Evolutionary conservation across 2,888 invertebrate species (phyloP).

Genomic region (Galerucella pusilla): DNA sequence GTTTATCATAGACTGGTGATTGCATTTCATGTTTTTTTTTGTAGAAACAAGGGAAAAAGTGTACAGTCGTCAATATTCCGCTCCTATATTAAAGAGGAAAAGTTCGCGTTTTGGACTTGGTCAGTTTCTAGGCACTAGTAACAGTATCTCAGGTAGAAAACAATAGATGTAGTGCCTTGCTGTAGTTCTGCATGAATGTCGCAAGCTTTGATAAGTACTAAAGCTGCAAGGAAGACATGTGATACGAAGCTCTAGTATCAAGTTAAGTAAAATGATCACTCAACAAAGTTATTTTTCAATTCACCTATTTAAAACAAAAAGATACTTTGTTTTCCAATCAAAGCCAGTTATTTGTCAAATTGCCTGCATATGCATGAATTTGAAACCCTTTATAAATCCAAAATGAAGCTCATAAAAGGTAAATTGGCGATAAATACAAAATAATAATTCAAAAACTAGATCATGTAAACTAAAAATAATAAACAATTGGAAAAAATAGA

Average conservation of each 20-base stretch:
- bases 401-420: no score
- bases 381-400: neutral
- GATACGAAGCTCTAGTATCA: slow-evolving; percentile 3
- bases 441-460: no score
- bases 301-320: neutral
- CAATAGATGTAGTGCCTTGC: slow-evolving; percentile 65
- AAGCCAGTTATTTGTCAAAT: slow-evolving; percentile 1
- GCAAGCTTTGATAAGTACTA: slow-evolving; percentile 44
- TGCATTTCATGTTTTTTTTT: slow-evolving; percentile 28
- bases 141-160: slow-evolving; percentile 72
- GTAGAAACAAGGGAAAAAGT: slow-evolving; percentile 80
- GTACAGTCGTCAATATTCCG: slow-evolving; percentile 92
- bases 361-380: neutral
- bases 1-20: neutral
- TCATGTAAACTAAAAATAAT: no score
- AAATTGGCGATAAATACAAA: no score
- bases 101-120: slow-evolving; percentile 92
- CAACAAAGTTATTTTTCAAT: neutral
- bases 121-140: slow-evolving; percentile 79
- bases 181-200: slow-evolving; percentile 63
- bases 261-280: slow-evolving; percentile 7
- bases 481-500: no score
- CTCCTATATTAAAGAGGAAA: slow-evolving; percentile 93
- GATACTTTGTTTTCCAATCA: neutral
- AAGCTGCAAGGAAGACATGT: slow-evolving; percentile 8